These are phyloP conservation scores for Rapana venosa DNA, from an alignment of 2,888 invertebrate genomes.

Conservation along the genomic window DNA sequence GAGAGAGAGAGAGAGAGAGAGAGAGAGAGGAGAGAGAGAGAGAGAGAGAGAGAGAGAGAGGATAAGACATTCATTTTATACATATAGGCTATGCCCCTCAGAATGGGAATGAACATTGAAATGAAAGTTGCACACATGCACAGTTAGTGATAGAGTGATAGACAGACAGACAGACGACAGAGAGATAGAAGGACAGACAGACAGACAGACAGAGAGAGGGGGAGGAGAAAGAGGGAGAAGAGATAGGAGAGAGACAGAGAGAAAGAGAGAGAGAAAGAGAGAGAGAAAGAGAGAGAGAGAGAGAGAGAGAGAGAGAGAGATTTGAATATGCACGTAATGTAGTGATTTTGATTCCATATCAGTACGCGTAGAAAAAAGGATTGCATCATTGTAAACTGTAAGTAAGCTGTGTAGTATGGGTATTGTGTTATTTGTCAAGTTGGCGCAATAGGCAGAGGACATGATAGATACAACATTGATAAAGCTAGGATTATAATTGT, in stretches of 20 bases:
- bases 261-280: not conserved
- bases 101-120: not conserved
- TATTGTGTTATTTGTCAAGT: too few species aligned
- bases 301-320: constrained; percentile 24
- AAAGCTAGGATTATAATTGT: too few species aligned
- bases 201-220: not conserved
- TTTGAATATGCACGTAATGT: not conserved
- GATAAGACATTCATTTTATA: too few species aligned
- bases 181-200: not conserved
- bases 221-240: not conserved
- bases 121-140: too few species aligned
- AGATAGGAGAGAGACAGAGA: not conserved
- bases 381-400: not conserved
- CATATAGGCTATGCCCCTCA: too few species aligned
- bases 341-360: not conserved
- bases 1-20: not conserved
- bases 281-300: constrained; percentile 1
- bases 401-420: not conserved
- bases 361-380: not conserved
- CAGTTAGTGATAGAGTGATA: not conserved
- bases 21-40: constrained; percentile 8
- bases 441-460: not conserved
- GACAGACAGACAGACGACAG: not conserved
- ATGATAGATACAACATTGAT: not conserved
- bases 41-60: not conserved